Evolutionary conservation across 2,888 invertebrate species (phyloP), one percentile per base, ranked within the genome.

Genomic region (Dastarcus helophoroides): DNA sequence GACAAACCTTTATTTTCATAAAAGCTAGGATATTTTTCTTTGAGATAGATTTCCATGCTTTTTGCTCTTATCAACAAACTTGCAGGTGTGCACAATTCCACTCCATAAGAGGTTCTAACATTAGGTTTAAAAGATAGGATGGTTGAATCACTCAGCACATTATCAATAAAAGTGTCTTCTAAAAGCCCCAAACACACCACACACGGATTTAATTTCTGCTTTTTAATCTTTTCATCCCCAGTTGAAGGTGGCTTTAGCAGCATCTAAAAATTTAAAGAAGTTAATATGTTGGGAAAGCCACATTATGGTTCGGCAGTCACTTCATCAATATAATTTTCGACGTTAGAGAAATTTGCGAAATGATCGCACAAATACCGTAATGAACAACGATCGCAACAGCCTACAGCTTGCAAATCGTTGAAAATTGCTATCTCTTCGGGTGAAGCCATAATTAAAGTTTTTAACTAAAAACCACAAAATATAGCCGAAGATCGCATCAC

Each of bases 161-260:
- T 60, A 2, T 64, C 55, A 29, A 69, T 60, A 27, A 66, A 63
- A 10, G 62, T 55, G 31, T 68, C 63, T 46, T 81, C 76, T 29
- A 88, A 67, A 4, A 86, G 60, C 1, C 81, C 83, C 4, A 88
- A 58, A 50, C 88, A 89, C 28, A 73, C 68, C 1, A 70, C 56
- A 47, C 89, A 89, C 1, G 71, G 58, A 40, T 62, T 64, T 0
- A 51, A 38, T 37, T 73, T 71, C 4, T 55, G 47, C 36, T 62
- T 63, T 49, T 73, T 74, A 14, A 27, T 7, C 19, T 38, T 27
- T 19, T n/a, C n/a, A n/a, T n/a, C n/a, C n/a, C n/a, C n/a, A n/a
- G n/a, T n/a, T n/a, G n/a, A n/a, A n/a, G n/a, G n/a, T n/a, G n/a
- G n/a, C n/a, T n/a, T n/a, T n/a, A n/a, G n/a, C n/a, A n/a, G n/a